A percentile compares a stretch with the other conserved stretches of the same genome.
Evolutionary conservation across 2,113 vertebrate genomes (phyloP).

Genomic region (Isurus oxyrinchus): DNA sequence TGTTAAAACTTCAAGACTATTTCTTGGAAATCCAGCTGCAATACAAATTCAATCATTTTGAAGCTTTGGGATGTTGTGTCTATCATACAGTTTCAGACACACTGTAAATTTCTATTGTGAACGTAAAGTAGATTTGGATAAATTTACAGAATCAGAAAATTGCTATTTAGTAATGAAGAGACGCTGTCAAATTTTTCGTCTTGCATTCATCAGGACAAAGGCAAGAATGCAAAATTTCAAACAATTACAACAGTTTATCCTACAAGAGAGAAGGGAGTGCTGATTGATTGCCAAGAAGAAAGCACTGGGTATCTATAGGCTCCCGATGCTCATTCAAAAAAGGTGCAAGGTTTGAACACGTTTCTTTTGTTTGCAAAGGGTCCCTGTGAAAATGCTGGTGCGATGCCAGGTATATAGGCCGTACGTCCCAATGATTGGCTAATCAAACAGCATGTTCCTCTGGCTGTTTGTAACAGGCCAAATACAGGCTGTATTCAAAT

Average conservation of each 20-base stretch:
- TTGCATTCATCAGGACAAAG: background rate
- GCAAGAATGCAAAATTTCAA: background rate
- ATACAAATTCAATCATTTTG: slow-evolving; percentile 15
- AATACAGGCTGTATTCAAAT: background rate
- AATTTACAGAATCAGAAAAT: background rate
- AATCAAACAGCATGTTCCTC: too few relatives aligned
- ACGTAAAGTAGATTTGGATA: background rate
- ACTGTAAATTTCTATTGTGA: background rate
- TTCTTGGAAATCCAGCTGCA: slow-evolving; percentile 81
- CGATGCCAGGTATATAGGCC: background rate
- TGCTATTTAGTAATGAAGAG: background rate
- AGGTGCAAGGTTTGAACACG: background rate
- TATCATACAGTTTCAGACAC: background rate
- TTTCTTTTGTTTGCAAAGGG: background rate
- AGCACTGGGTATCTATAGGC: background rate
- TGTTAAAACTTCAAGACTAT: slow-evolving; percentile 93
- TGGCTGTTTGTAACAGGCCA: background rate
- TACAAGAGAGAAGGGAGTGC: background rate
- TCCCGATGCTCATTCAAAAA: background rate
- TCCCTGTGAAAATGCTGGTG: background rate
- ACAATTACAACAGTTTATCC: background rate
- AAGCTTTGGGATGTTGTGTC: too few relatives aligned
- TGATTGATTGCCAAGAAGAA: background rate
- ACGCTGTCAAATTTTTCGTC: background rate
- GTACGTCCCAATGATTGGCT: background rate